Evolutionary conservation across 2,113 vertebrate genomes (phyloP), one percentile per base, ranked within the genome.

Genomic region (Phylloscopus whistleri): DNA sequence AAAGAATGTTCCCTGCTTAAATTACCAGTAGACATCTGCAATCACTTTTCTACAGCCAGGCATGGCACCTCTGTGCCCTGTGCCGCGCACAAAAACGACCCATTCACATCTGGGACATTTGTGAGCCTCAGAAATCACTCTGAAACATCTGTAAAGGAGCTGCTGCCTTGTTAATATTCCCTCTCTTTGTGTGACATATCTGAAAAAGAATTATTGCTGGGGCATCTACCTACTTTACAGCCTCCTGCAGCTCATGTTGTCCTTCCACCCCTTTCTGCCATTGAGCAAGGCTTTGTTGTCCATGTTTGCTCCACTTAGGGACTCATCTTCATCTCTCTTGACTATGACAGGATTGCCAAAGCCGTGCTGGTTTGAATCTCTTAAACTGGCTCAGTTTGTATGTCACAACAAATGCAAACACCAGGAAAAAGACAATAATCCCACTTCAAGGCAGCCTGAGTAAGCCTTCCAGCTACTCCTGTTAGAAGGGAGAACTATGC

Each of bases 91-190:
- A 33, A 41, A 55, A 59, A 37, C 7, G 84, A 23, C 30, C 21
- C 15, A 10, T 79, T 52, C 11, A 13, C 0, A 0, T 16, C 26
- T 2, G 1, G 13, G 13, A 20, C 28, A 37, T 86, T 80, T 77
- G 28, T 37, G 43, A 26, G 18, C 30, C 31, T 80, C 37, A 28
- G 35, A 24, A 18, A 59, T 84, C 9, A 19, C 48, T 84, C 46
- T 76, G 46, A 78, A 84, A 55, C 21, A 59, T 31, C 58, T 90
- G 8, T 64, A 52, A 64, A 53, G 39, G n/a, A 88, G 27, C 20
- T 86, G 22, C 55, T 77, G n/a, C 28, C 8, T 2, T 62, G 21
- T 52, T n/a, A 63, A 15, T 37, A 56, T 52, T 80, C 37, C 17
- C 3, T 87, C 33, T 43, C 7, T 35, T 51, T 73, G 8, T 60